Conservation (phyloP, 2,888 invertebrate genomes). For the Habrosyne pyritoides region DNA sequence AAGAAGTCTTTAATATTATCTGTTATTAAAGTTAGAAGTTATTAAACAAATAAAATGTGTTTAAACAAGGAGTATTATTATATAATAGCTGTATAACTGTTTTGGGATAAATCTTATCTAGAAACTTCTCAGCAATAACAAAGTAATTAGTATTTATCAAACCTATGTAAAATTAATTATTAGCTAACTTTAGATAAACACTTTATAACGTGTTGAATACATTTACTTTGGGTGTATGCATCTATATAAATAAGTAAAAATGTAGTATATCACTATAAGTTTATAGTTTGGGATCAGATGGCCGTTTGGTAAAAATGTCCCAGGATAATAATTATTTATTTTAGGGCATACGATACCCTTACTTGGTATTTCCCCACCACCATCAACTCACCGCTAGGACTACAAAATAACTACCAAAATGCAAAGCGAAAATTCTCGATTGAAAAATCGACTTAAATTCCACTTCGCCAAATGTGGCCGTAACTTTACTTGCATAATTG, state of each 20-base stretch:
- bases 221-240: no score
- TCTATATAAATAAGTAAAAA: no score
- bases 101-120: not conserved
- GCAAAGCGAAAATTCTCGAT: constrained; percentile 1
- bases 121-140: not conserved
- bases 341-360: no score
- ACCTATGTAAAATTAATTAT: not conserved
- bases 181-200: no score
- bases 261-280: no score
- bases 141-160: not conserved
- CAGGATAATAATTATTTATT: no score
- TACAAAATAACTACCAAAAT: constrained; percentile 11
- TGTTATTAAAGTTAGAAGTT: not conserved
- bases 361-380: no score
- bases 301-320: no score
- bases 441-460: not conserved
- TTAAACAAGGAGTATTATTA: not conserved
- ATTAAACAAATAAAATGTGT: not conserved
- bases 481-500: constrained; percentile 1
- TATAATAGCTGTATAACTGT: not conserved
- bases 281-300: no score
- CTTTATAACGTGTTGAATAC: no score
- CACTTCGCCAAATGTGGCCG: not conserved
- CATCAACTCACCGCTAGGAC: no score
- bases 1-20: not conserved